A percentile compares a stretch with the other conserved stretches of the same genome.
Conservation (phyloP, 1,140 invertebrate genomes). For the Maniola jurtina region DNA sequence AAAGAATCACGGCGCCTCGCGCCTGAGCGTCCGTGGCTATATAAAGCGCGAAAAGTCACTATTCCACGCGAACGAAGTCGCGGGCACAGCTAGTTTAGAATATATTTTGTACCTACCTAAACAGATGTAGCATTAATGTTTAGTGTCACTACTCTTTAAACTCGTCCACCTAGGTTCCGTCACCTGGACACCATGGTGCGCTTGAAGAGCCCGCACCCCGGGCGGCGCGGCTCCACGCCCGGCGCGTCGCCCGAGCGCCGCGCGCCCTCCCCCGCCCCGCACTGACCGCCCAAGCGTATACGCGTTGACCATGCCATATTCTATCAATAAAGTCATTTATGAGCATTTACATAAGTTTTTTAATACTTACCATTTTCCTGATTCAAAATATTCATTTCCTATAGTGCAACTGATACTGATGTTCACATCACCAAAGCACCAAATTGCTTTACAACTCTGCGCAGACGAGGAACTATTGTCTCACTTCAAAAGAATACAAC, state of each 20-base stretch:
- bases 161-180: constrained; percentile 81
- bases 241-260: constrained; percentile 80
- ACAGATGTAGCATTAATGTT: too few species aligned
- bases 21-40: too few species aligned
- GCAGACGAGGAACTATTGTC: too few species aligned
- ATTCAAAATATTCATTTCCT: background rate
- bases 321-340: constrained; percentile 26
- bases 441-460: too few species aligned
- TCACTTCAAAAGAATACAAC: too few species aligned
- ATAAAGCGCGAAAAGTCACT: too few species aligned
- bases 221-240: constrained; percentile 80
- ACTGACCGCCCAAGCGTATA: constrained; percentile 36
- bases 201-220: constrained; percentile 80
- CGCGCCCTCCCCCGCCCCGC: constrained; percentile 49
- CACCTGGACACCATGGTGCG: constrained; percentile 89
- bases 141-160: background rate
- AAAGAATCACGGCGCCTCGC: too few species aligned
- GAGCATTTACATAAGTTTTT: constrained; percentile 17
- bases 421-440: too few species aligned
- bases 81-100: too few species aligned
- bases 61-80: too few species aligned
- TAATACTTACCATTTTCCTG: background rate
- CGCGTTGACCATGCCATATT: background rate
- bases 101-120: too few species aligned
- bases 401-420: background rate